Base-by-base conservation (phyloP, 2,113 vertebrate genomes). In the Trematocara unimaculatum region DNA sequence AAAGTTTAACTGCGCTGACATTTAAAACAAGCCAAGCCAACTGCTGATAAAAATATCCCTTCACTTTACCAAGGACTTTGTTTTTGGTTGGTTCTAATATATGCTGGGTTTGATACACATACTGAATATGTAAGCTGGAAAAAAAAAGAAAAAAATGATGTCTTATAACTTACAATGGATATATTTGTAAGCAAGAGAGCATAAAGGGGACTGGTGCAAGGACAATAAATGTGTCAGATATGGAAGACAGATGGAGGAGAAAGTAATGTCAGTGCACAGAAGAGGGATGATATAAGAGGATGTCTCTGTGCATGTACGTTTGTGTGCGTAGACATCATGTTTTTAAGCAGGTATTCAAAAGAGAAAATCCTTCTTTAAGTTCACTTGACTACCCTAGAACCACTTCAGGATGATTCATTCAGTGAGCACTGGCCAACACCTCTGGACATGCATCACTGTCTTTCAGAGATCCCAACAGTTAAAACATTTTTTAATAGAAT, bases 401-500 rank as follows among this genome's bases (percentile, higher is more conserved):
- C 78, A 77, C 80, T 87, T 89, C 5, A 85, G 55, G 35, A 53
- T 79, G 20, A 26, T 82, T 82, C 79, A 38, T 40, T 54, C 64
- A n/a, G 9, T 14, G 64, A 88, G 72, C 88, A 84, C 47, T 84
- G 81, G 79, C 87, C 85, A 87, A 87, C 88, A 90, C 89, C 86
- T 78, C 89, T 86, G 64, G 89, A 91, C 91, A 91, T 95, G 93
- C 94, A 92, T 89, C 81, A 83, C 89, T 93, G 93, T 91, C 95
- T 94, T 95, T 92, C 94, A 94, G 93, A 95, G 94, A 95, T 91
- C 89, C 84, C 88, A 88, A 93, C 90, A 89, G 83, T 89, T 93
- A 92, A 95, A 95, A 95, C 86, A 60, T 87, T 87, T 64, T 92
- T 84, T 49, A 91, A 93, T 94, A 93, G 92, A 95, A 96, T 95